Base-by-base conservation (phyloP, 2,888 invertebrate species). In the Rotaria sp. region DNA sequence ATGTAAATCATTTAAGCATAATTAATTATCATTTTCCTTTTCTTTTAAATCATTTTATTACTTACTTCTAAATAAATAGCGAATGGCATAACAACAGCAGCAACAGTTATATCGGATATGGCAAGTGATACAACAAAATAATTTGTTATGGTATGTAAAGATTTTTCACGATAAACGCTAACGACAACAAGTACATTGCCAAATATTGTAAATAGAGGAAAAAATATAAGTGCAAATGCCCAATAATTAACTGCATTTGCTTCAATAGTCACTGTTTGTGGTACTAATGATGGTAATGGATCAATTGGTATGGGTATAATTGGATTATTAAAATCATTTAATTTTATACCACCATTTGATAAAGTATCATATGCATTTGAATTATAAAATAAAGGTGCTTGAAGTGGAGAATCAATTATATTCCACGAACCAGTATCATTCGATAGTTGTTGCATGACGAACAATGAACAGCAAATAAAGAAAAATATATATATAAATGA, bases 51-150 rank as follows among this genome's bases (percentile, higher is more conserved):
- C 15, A 18, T 35, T 30, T 18, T 21, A 67, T 5, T 8, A 94
- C 96, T 95, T 92, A 98, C 98, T 96, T 98, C 94, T 91, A 96
- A 95, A 93, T 98, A 99, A 90, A 99, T 97, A 89, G 96, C 97
- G 91, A 98, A 96, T 85, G 98, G 97, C 98, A 98, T 98, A 88
- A 97, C 98, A 88, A 96, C 94, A 86, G 96, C 95, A 85, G 97
- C 98, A 67, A 99, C 98, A 87, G 97, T 94, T 86, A 97, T 93
- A 93, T 98, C 97, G 84, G 98, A 97, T 80, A 97, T 94, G 85
- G 97, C 97, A 90, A 98, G 93, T 90, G 96, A 97, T 90, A 98
- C 97, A 91, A 99, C 99, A 93, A 99, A 97, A 93, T 97, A 99
- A 93, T 99, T 99, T 88, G 99, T 99, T 90, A 96, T 97, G 67